These are phyloP conservation scores for Genyomyrus donnyi DNA, from an alignment of 2,113 vertebrate species.

Conservation along the genomic window DNA sequence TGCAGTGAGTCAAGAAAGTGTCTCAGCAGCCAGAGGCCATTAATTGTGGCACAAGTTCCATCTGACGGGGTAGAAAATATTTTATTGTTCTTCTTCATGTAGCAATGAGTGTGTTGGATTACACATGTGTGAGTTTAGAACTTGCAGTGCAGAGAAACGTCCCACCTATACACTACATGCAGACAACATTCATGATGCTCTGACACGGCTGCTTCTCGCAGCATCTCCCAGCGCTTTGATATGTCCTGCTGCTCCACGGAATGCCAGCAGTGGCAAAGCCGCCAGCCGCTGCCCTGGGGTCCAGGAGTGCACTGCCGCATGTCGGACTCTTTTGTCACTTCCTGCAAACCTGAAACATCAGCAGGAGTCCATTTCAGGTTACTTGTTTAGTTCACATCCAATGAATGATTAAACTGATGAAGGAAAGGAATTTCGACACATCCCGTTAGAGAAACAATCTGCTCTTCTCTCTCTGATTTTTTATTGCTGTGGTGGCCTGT, in stretches of 20 bases:
- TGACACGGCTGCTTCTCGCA: background rate
- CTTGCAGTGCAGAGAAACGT: background rate
- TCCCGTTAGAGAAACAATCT: conserved; percentile 66
- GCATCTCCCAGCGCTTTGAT: background rate
- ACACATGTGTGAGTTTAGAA: background rate
- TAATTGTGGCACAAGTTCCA: background rate
- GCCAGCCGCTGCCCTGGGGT: background rate
- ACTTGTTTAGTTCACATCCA: conserved; percentile 64
- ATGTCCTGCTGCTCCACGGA: background rate
- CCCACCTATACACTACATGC: background rate
- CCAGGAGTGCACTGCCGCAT: background rate
- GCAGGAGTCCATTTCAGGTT: conserved; percentile 49
- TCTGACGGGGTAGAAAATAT: background rate
- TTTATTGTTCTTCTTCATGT: background rate
- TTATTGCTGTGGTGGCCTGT: conserved; percentile 45
- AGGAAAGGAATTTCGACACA: conserved; percentile 63
- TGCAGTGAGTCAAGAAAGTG: background rate
- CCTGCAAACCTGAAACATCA: conserved; percentile 29
- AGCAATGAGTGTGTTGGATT: background rate
- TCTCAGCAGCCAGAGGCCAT: background rate
- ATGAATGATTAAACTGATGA: conserved; percentile 71
- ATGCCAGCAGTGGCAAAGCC: background rate
- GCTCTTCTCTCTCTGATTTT: conserved; percentile 61
- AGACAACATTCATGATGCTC: background rate
- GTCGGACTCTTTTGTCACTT: background rate